Base-by-base conservation (phyloP, 2,797 vertebrate genomes). In the Margarornis squamiger region DNA sequence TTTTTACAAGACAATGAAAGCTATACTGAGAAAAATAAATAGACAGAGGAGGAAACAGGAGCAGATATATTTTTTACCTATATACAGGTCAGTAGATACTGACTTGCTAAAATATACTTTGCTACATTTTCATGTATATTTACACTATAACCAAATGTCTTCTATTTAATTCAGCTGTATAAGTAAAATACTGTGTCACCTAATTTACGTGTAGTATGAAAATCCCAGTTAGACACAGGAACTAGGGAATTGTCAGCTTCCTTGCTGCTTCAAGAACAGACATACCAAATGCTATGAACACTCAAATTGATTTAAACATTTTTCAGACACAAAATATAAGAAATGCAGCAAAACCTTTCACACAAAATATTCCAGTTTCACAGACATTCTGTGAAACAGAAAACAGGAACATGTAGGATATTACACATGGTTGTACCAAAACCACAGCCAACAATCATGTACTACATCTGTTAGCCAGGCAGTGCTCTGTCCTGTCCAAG, bases 391-490 rank as follows among this genome's bases (percentile, higher is more conserved):
- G 66, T 84, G 82, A 84, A 95, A 83, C 49, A 92, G 58, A 91
- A 88, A 91, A 77, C 76, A 88, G 87, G 66, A 93, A 73, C 32
- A 88, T 61, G 38, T 61, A 73, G 81, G 82, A 81, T 94, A 80
- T 80, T 92, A 48, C 76, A 90, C 86, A 91, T 80, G 16, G 82
- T 91, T 90, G 62, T 94, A 95, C 86, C 77, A 39, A 97, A 86
- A 72, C 73, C 86, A 88, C 84, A 74, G 27, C 72, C 81, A 73
- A 4, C 87, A 41, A 76, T 94, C 87, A 90, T 81, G 63, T 63
- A 77, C 49, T 87, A 89, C 88, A 94, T 96, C 80, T 95, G 96
- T 58, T 92, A 85, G 65, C 75, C 93, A 85, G 94, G 72, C 83
- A 77, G 13, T 63, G 54, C 22, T 95, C 66, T 71, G 90, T 68